These are phyloP conservation scores for Drosophila neutralis DNA, from an alignment of 2,888 invertebrate genomes.

Conservation along the genomic window DNA sequence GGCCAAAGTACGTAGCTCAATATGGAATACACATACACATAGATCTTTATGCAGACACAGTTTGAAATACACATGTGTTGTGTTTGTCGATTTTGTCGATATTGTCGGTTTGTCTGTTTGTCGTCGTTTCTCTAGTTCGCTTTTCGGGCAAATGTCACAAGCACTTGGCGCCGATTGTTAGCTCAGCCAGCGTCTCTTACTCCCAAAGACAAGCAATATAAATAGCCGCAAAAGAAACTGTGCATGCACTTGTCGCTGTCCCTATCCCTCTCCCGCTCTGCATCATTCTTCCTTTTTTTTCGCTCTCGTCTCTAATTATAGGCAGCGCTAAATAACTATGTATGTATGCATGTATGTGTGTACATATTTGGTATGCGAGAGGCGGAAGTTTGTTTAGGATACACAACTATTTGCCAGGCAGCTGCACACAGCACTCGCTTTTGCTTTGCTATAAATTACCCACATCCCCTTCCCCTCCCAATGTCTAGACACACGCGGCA, in stretches of 20 bases:
- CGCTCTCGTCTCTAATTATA: slow-evolving; percentile 61
- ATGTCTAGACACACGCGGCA: slow-evolving; percentile 38
- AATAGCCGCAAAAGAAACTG: slow-evolving; percentile 37
- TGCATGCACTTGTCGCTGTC: slow-evolving; percentile 43
- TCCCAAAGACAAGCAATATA: slow-evolving; percentile 21
- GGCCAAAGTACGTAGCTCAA: not conserved
- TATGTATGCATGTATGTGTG: not conserved
- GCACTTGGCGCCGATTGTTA: slow-evolving; percentile 58
- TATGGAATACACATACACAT: slow-evolving; percentile 2
- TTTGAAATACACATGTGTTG: slow-evolving; percentile 33
- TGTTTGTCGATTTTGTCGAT: slow-evolving; percentile 5
- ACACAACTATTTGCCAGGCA: slow-evolving; percentile 53
- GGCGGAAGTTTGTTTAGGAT: slow-evolving; percentile 77
- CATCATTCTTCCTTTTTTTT: slow-evolving; percentile 1
- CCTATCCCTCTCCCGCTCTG: not conserved
- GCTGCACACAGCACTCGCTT: slow-evolving; percentile 34
- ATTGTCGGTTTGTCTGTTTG: slow-evolving; percentile 9
- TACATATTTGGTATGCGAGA: slow-evolving; percentile 49
- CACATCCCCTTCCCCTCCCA: not conserved
- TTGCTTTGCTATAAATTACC: slow-evolving; percentile 1
- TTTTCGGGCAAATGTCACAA: slow-evolving; percentile 64
- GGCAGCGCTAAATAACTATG: slow-evolving; percentile 33
- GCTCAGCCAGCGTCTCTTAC: slow-evolving; percentile 31
- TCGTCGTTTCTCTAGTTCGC: not conserved
- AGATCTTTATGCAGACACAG: slow-evolving; percentile 6